Evolutionary conservation across 2,113 vertebrate genomes (phyloP).

Genomic region (Phodopus roborovskii): DNA sequence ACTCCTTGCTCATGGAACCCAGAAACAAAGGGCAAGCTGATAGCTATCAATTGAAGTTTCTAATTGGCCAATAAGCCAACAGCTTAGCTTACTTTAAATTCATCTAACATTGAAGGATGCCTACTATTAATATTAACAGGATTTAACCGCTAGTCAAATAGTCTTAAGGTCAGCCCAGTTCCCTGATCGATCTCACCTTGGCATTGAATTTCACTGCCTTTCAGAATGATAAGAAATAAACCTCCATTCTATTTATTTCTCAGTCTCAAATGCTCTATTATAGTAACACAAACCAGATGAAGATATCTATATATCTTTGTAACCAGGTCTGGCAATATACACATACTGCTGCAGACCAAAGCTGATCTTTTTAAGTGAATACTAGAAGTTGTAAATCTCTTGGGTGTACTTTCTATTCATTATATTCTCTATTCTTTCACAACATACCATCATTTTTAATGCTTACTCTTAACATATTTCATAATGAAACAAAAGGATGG

Average conservation of each 20-base stretch:
- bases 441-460: background rate
- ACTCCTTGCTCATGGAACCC: background rate
- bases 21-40: background rate
- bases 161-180: too few relatives aligned
- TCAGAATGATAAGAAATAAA: background rate
- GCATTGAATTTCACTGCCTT: background rate
- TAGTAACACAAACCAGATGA: background rate
- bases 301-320: background rate
- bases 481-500: conserved; percentile 1
- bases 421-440: background rate
- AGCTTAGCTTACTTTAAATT: background rate
- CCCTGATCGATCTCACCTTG: background rate
- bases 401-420: background rate
- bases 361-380: background rate
- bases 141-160: background rate
- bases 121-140: background rate
- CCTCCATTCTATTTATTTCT: background rate
- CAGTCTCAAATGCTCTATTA: background rate
- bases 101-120: background rate
- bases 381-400: background rate
- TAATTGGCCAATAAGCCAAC: background rate
- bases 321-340: background rate
- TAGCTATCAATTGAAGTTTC: background rate
- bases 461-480: conserved; percentile 9
- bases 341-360: background rate